phyloP scores from a whole-genome alignment of 2,888 invertebrate genomes.

The Listrodromus nycthemerus region DNA sequence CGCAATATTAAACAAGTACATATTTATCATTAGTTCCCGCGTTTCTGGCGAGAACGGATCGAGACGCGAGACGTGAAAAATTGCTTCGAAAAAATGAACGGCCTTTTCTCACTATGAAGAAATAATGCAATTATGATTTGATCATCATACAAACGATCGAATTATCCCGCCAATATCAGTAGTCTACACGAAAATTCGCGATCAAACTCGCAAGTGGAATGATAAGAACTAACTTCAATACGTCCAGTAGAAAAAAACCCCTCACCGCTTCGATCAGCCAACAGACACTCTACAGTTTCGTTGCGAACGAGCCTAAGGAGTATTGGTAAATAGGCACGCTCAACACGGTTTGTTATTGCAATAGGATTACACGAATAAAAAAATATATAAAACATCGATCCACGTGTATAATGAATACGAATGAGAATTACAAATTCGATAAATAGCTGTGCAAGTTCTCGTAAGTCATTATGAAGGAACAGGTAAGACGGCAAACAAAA shows the following conservation, averaged over 20 bases:
- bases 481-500: slow-evolving; percentile 7
- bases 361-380: not conserved
- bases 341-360: slow-evolving; percentile 8
- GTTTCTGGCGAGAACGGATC: slow-evolving; percentile 44
- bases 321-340: not conserved
- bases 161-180: not conserved
- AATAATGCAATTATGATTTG: slow-evolving; percentile 44
- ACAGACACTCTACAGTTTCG: not conserved
- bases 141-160: not conserved
- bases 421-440: not conserved
- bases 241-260: not conserved
- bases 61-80: slow-evolving; percentile 42
- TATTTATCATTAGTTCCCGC: not conserved
- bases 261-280: not conserved
- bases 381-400: no score
- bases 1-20: not conserved
- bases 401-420: slow-evolving; percentile 19
- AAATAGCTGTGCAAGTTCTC: not conserved
- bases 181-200: slow-evolving; percentile 11
- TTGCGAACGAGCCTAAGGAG: slow-evolving; percentile 2
- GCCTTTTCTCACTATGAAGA: slow-evolving; percentile 36
- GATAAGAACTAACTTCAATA: slow-evolving; percentile 58
- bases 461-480: slow-evolving; percentile 22
- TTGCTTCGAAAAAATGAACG: slow-evolving; percentile 42
- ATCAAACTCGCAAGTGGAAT: slow-evolving; percentile 58